Evolutionary conservation across 1,140 invertebrate genomes (phyloP).

Genomic region (Lineus longissimus): DNA sequence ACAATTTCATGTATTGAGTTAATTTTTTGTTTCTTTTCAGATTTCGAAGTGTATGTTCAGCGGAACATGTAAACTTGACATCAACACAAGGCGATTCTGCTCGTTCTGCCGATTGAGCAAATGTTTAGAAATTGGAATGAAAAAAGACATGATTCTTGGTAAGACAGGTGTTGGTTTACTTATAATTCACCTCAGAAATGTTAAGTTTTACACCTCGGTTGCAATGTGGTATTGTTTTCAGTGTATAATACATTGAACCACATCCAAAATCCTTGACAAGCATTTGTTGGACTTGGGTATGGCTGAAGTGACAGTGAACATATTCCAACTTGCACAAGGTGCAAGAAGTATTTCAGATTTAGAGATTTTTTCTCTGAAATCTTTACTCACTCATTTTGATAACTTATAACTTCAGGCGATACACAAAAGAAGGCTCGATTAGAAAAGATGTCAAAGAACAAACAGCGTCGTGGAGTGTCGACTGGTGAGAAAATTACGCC

Average conservation of each 20-base stretch:
- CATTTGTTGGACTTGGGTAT: not conserved
- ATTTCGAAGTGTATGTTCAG: constrained; percentile 90
- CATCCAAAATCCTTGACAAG: not conserved
- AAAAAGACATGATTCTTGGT: constrained; percentile 83
- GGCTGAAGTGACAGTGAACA: too few species aligned
- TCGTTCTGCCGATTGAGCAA: constrained; percentile 92
- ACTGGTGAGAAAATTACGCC: not conserved
- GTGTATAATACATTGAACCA: not conserved
- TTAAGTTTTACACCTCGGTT: not conserved
- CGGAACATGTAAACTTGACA: constrained; percentile 84
- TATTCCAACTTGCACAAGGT: too few species aligned
- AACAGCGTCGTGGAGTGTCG: constrained; percentile 4
- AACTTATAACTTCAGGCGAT: constrained; percentile 22
- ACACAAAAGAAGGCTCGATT: constrained; percentile 21
- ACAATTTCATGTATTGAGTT: not conserved
- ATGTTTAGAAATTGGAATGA: constrained; percentile 89
- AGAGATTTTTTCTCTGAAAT: too few species aligned
- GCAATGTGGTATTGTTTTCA: not conserved
- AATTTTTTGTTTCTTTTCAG: constrained; percentile 52
- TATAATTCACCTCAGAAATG: too few species aligned
- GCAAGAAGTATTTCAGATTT: too few species aligned
- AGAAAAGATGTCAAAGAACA: constrained; percentile 20
- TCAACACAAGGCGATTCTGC: constrained; percentile 89
- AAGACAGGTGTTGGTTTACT: constrained; percentile 7
- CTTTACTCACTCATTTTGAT: too few species aligned